Evolutionary conservation across 2,797 vertebrate species (phyloP).

Genomic region (Etheostoma nigrum): DNA sequence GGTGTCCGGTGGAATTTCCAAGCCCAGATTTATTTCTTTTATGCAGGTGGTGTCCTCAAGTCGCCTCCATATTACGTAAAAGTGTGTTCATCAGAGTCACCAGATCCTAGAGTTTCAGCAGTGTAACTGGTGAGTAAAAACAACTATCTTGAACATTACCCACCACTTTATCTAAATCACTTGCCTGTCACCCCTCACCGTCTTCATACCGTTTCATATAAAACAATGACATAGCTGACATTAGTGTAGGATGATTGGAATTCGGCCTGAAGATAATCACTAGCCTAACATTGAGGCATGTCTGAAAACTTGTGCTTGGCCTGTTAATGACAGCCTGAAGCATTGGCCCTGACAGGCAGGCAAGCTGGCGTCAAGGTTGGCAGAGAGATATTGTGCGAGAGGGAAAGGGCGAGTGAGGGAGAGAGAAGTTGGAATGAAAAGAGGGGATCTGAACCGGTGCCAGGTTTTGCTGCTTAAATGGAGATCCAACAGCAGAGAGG

Average conservation of each 20-base stretch:
- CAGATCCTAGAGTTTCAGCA: background rate
- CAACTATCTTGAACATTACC: background rate
- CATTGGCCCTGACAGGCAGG: constrained; percentile 47
- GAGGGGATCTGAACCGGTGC: constrained; percentile 50
- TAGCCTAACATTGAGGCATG: constrained; percentile 38
- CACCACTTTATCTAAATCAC: background rate
- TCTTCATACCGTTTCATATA: background rate
- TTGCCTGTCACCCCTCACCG: background rate
- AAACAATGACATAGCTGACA: constrained; percentile 13
- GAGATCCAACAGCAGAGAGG: constrained; percentile 54
- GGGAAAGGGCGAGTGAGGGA: constrained; percentile 21
- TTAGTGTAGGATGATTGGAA: background rate
- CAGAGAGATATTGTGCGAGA: constrained; percentile 44
- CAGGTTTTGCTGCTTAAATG: constrained; percentile 54
- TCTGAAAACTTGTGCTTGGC: constrained; percentile 40
- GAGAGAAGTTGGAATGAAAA: constrained; percentile 49
- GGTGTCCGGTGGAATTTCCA: background rate
- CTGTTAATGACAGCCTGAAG: constrained; percentile 49
- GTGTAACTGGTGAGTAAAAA: constrained; percentile 4
- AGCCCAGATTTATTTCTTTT: background rate
- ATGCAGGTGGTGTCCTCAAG: background rate
- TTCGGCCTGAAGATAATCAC: constrained; percentile 37
- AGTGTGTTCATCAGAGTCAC: background rate
- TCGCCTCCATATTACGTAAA: background rate
- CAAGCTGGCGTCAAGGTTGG: constrained; percentile 56